phyloP scores from a whole-genome alignment of 2,113 vertebrate genomes.

The Coreoperca whiteheadi region DNA sequence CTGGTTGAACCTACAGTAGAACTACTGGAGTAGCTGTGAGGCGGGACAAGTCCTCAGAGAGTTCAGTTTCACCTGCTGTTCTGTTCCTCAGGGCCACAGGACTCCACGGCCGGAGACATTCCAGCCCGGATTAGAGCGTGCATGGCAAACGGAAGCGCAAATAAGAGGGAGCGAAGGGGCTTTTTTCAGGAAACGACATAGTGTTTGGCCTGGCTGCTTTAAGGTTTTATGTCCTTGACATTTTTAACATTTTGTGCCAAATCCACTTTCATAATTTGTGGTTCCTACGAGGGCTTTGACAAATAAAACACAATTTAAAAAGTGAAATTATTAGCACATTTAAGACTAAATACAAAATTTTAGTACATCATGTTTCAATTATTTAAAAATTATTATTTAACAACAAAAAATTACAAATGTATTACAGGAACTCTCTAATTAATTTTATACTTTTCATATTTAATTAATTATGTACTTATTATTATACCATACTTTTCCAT shows the following conservation, averaged over 20 bases:
- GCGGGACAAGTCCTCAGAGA: conserved; percentile 57
- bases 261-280: neutral
- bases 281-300: neutral
- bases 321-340: neutral
- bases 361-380: neutral
- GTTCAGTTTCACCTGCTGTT: conserved; percentile 80
- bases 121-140: conserved; percentile 79
- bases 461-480: neutral
- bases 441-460: neutral
- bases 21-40: conserved; percentile 41
- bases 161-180: conserved; percentile 46
- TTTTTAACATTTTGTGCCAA: conserved; percentile 11
- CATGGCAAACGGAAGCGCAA: conserved; percentile 73
- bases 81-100: conserved; percentile 62
- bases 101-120: conserved; percentile 77
- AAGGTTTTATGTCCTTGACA: neutral
- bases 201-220: conserved; percentile 17
- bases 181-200: conserved; percentile 21
- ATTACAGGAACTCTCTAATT: neutral
- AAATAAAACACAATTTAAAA: neutral
- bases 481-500: too few species aligned
- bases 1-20: conserved; percentile 34
- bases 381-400: neutral
- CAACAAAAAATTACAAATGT: neutral
- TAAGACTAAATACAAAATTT: neutral